A percentile compares a stretch with the other conserved stretches of the same genome.
phyloP scores from a whole-genome alignment of 2,113 vertebrate species.

The Mobula hypostoma region DNA sequence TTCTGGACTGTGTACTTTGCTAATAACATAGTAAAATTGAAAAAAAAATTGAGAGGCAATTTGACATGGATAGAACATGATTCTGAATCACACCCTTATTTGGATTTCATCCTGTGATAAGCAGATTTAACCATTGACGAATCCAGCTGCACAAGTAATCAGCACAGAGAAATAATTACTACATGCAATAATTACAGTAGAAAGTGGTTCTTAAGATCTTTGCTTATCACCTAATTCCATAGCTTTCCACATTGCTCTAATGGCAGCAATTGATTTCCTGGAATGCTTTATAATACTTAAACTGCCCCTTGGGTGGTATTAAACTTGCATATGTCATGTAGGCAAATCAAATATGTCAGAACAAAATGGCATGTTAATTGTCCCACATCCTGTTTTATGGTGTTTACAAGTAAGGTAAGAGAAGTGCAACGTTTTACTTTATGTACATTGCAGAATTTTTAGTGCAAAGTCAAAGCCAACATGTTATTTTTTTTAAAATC shows the following conservation, averaged over 20 bases:
- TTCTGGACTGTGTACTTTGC: not conserved
- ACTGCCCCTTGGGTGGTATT: conserved; percentile 36
- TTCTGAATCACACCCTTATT: not conserved
- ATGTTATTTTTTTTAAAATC: not conserved
- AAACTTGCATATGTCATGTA: conserved; percentile 27
- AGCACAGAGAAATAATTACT: conserved; percentile 15
- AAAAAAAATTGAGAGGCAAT: not conserved
- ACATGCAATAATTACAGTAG: not conserved
- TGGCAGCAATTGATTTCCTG: conserved; percentile 30
- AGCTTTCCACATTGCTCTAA: not conserved
- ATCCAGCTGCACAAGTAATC: conserved; percentile 1
- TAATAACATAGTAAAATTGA: not conserved
- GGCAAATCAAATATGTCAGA: conserved; percentile 36
- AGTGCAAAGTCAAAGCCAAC: not conserved
- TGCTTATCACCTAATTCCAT: conserved; percentile 1
- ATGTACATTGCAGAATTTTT: not conserved
- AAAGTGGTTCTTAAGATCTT: not conserved
- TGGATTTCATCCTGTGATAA: not conserved
- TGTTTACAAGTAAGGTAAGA: not conserved
- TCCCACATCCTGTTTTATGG: conserved; percentile 18
- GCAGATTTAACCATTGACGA: not conserved
- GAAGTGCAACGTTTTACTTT: not conserved
- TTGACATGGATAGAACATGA: not conserved
- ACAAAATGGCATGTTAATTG: conserved; percentile 33
- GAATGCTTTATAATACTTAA: conserved; percentile 35